phyloP scores from a whole-genome alignment of 2,113 vertebrate species.

The Junco hyemalis region DNA sequence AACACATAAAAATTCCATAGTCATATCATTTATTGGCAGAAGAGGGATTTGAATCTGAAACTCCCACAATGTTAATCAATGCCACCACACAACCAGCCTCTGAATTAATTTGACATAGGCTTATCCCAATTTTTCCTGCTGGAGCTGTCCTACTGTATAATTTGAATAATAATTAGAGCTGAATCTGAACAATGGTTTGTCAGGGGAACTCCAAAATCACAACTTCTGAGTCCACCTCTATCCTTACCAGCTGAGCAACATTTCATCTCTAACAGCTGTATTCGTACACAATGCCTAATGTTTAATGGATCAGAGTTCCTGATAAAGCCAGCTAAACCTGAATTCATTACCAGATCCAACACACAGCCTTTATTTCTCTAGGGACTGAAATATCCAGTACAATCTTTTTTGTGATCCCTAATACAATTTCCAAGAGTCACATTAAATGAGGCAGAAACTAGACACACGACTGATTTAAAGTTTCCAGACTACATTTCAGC shows the following conservation, averaged over 20 bases:
- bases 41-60: background rate
- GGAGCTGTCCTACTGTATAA: background rate
- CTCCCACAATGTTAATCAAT: background rate
- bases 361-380: background rate
- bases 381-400: background rate
- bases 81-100: background rate
- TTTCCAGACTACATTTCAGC: background rate
- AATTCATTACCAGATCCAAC: background rate
- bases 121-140: background rate
- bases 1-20: background rate
- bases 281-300: background rate
- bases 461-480: background rate
- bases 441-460: background rate
- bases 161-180: background rate
- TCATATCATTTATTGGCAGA: background rate
- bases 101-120: background rate
- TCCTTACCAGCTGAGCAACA: background rate
- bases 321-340: background rate
- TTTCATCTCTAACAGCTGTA: background rate
- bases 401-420: background rate
- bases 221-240: background rate
- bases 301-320: background rate
- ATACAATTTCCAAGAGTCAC: background rate
- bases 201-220: background rate
- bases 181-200: background rate